A percentile compares a stretch with the other conserved stretches of the same genome.
phyloP scores from a whole-genome alignment of 2,888 invertebrate genomes.

The Cosmia pyralina region DNA sequence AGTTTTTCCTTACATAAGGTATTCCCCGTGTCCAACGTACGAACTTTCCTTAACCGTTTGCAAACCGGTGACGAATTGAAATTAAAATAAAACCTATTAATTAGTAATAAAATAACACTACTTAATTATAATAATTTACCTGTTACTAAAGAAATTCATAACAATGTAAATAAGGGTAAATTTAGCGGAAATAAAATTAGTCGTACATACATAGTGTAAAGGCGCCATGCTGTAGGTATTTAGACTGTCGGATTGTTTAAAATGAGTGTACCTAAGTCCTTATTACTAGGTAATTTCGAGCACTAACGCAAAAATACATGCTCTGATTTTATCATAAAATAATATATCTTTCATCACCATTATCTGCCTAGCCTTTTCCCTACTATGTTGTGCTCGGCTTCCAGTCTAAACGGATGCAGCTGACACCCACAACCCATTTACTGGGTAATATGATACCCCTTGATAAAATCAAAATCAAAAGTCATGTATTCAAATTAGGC shows the following conservation, averaged over 20 bases:
- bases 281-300: background rate
- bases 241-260: background rate
- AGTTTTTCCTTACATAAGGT: constrained; percentile 44
- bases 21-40: constrained; percentile 41
- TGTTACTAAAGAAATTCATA: background rate
- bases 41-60: constrained; percentile 46
- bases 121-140: constrained; percentile 23
- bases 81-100: constrained; percentile 35
- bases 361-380: no score
- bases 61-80: constrained; percentile 13
- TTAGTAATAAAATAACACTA: background rate
- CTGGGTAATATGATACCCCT: no score
- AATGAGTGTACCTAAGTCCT: background rate
- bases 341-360: no score
- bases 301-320: background rate
- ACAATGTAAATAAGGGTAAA: background rate
- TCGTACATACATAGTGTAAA: background rate
- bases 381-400: no score
- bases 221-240: background rate
- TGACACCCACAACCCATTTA: no score
- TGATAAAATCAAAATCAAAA: no score
- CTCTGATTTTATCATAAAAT: background rate
- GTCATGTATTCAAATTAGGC: no score
- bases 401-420: no score
- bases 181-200: constrained; percentile 5